phyloP scores from a whole-genome alignment of 1,140 invertebrate genomes.

The Cydia amplana region DNA sequence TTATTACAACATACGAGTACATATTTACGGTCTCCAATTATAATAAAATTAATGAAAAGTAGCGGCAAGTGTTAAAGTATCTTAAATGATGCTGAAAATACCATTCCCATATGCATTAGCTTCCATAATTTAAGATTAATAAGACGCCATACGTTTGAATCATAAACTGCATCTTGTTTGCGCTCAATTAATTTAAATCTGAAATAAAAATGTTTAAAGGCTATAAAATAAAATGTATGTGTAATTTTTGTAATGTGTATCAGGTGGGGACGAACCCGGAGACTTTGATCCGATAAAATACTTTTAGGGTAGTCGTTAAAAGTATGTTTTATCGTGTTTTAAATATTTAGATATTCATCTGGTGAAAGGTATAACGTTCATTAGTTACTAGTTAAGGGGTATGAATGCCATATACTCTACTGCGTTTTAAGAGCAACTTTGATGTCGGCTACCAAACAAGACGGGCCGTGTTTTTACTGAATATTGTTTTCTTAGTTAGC shows the following conservation, averaged over 20 bases:
- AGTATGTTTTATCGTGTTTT: conserved; percentile 75
- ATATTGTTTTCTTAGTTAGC: not conserved
- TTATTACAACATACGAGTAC: conserved; percentile 35
- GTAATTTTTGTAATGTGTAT: conserved; percentile 69
- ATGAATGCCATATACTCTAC: conserved; percentile 63
- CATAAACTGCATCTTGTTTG: conserved; percentile 66
- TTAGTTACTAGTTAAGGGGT: conserved; percentile 57
- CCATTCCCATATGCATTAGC: conserved; percentile 46
- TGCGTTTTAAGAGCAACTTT: not conserved
- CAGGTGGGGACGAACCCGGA: conserved; percentile 46
- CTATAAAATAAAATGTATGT: conserved; percentile 64
- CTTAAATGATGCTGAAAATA: conserved; percentile 53
- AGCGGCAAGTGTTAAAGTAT: conserved; percentile 46
- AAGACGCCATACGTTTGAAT: conserved; percentile 47
- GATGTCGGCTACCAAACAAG: not conserved
- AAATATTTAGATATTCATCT: conserved; percentile 75
- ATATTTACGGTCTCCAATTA: conserved; percentile 40
- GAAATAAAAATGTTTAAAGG: conserved; percentile 63
- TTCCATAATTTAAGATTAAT: conserved; percentile 53
- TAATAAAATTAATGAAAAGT: conserved; percentile 56
- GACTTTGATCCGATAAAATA: conserved; percentile 63
- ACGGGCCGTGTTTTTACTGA: not conserved
- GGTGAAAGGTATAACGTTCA: conserved; percentile 70
- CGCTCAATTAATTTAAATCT: conserved; percentile 71
- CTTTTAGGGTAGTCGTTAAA: conserved; percentile 70